Conservation (phyloP, 2,113 vertebrate species). For the Nothobranchius furzeri region DNA sequence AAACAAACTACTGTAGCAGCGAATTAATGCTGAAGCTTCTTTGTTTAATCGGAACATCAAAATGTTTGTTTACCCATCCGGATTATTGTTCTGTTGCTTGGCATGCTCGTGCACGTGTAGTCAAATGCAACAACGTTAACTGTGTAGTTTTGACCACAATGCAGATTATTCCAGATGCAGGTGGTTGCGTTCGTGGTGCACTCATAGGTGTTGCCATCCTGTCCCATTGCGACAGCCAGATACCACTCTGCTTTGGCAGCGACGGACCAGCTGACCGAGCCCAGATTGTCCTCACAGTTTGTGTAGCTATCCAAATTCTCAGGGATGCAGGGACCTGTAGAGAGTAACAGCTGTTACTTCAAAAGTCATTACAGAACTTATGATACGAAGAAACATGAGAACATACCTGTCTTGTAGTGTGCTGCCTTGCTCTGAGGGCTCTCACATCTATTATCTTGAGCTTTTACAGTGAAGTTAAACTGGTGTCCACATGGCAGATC, state of each 20-base stretch:
- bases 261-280: slow-evolving; percentile 68
- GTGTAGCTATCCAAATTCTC: slow-evolving; percentile 47
- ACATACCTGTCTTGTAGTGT: slow-evolving; percentile 69
- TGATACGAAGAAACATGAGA: neutral
- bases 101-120: slow-evolving; percentile 68
- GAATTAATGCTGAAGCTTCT: no score
- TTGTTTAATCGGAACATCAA: neutral
- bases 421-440: slow-evolving; percentile 53
- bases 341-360: neutral
- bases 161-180: slow-evolving; percentile 72
- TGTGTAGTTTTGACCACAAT: slow-evolving; percentile 75
- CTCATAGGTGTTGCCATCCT: slow-evolving; percentile 48
- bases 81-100: slow-evolving; percentile 69
- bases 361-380: neutral
- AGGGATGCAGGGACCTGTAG: slow-evolving; percentile 75
- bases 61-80: slow-evolving; percentile 65
- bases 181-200: slow-evolving; percentile 62
- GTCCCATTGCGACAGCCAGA: slow-evolving; percentile 66
- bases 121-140: slow-evolving; percentile 59
- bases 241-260: slow-evolving; percentile 73
- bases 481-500: slow-evolving; percentile 77
- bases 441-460: slow-evolving; percentile 59
- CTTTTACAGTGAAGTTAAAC: slow-evolving; percentile 70
- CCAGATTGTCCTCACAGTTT: slow-evolving; percentile 68
- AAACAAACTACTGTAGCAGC: neutral